phyloP scores from a whole-genome alignment of 2,113 vertebrate species.

The Panthera uncia region DNA sequence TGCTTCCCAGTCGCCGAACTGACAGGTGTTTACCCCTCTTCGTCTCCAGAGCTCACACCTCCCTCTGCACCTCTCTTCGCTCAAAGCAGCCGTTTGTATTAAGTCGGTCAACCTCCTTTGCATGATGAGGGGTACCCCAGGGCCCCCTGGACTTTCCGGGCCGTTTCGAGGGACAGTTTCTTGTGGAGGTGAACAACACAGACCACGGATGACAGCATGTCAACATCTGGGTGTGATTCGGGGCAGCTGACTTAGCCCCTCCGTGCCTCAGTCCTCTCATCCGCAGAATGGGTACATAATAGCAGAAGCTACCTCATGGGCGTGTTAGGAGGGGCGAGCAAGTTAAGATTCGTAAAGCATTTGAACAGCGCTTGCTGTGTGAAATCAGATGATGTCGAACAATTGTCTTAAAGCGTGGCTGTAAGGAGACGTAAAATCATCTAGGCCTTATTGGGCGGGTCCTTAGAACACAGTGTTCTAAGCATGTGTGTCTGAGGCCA shows the following conservation, averaged over 20 bases:
- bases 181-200: fast-evolving
- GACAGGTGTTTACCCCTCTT: fast-evolving
- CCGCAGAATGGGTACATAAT: not conserved
- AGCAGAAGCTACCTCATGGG: not conserved
- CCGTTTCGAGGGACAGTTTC: not conserved
- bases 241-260: not conserved
- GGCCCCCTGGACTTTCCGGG: not conserved
- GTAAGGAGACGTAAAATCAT: not conserved
- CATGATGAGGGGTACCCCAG: no score
- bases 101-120: not conserved
- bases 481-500: fast-evolving
- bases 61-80: not conserved
- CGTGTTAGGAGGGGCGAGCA: fast-evolving
- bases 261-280: not conserved
- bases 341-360: not conserved
- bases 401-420: not conserved
- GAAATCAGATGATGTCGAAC: not conserved
- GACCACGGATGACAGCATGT: not conserved
- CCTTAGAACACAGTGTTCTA: not conserved
- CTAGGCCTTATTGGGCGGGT: not conserved
- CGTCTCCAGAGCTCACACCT: fast-evolving
- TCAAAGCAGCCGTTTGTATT: not conserved
- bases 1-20: fast-evolving
- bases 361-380: not conserved
- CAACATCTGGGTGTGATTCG: fast-evolving